These are phyloP conservation scores for Drosophila nigrodunni DNA, from an alignment of 1,140 invertebrate species.

Conservation along the genomic window DNA sequence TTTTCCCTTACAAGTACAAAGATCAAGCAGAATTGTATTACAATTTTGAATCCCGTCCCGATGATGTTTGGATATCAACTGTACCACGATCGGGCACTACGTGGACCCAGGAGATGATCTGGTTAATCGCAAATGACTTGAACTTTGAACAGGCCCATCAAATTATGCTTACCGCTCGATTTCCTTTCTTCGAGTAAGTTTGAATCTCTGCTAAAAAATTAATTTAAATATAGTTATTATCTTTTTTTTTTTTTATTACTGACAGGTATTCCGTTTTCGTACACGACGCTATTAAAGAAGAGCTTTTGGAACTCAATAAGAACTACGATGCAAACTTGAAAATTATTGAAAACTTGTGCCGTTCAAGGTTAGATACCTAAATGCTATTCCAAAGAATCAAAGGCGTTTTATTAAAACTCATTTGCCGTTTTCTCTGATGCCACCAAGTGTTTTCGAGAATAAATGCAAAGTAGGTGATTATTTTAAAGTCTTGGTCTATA, in stretches of 20 bases:
- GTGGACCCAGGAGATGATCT: slow-evolving; percentile 93
- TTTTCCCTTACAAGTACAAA: slow-evolving; percentile 88
- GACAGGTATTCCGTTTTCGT: slow-evolving; percentile 41
- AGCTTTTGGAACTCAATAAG: slow-evolving; percentile 86
- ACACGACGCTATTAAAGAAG: slow-evolving; percentile 86
- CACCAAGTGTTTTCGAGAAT: slow-evolving; percentile 87
- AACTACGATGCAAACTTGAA: slow-evolving; percentile 82
- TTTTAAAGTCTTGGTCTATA: neutral
- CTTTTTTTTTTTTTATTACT: too few species aligned
- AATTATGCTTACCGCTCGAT: slow-evolving; percentile 87
- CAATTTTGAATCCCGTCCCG: slow-evolving; percentile 88
- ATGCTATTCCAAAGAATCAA: slow-evolving; percentile 65
- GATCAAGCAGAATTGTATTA: slow-evolving; percentile 88
- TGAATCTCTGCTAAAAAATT: neutral
- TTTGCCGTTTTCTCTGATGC: slow-evolving; percentile 89
- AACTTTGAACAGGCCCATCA: slow-evolving; percentile 88
- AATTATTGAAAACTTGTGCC: slow-evolving; percentile 85
- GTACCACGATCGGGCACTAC: slow-evolving; percentile 94
- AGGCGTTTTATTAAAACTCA: slow-evolving; percentile 90
- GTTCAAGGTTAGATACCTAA: slow-evolving; percentile 85
- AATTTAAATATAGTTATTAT: neutral
- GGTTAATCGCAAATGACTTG: slow-evolving; percentile 90
- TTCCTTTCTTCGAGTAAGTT: slow-evolving; percentile 91
- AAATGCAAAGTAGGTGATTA: slow-evolving; percentile 86
- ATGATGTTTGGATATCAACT: slow-evolving; percentile 90